These are phyloP conservation scores for Harpagifer antarcticus DNA, from an alignment of 2,797 vertebrate genomes.

Conservation along the genomic window DNA sequence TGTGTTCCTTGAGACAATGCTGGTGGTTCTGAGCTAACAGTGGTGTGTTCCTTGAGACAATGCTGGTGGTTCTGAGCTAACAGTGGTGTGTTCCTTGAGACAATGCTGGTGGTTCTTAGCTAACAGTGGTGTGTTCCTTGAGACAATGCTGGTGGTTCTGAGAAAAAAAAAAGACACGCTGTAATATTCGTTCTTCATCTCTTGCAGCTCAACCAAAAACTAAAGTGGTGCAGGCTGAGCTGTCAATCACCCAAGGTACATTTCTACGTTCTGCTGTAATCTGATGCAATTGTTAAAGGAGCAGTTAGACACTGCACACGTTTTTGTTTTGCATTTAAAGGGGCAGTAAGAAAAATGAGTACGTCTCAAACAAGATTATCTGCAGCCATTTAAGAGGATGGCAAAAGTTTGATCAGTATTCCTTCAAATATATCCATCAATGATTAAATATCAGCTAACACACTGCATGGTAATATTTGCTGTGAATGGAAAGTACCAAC, in stretches of 20 bases:
- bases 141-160: neutral
- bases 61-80: neutral
- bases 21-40: neutral
- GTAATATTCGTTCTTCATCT: slow-evolving; percentile 13
- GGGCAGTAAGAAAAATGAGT: neutral
- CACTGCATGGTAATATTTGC: neutral
- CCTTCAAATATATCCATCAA: neutral
- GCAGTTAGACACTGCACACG: neutral
- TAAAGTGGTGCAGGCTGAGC: slow-evolving; percentile 2
- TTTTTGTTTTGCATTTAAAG: neutral
- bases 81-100: neutral
- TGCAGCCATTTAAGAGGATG: neutral
- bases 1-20: neutral
- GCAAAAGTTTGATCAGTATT: neutral
- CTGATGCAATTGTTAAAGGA: neutral
- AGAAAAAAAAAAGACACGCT: neutral
- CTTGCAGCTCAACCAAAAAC: slow-evolving; percentile 38
- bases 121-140: neutral
- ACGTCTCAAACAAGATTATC: neutral
- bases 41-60: neutral
- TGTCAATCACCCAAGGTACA: slow-evolving; percentile 32
- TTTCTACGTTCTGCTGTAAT: neutral
- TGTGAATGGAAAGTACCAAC: neutral
- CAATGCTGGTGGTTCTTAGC: neutral
- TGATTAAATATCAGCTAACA: neutral